Conservation (phyloP, 2,113 vertebrate genomes). For the Paratilapia polleni region DNA sequence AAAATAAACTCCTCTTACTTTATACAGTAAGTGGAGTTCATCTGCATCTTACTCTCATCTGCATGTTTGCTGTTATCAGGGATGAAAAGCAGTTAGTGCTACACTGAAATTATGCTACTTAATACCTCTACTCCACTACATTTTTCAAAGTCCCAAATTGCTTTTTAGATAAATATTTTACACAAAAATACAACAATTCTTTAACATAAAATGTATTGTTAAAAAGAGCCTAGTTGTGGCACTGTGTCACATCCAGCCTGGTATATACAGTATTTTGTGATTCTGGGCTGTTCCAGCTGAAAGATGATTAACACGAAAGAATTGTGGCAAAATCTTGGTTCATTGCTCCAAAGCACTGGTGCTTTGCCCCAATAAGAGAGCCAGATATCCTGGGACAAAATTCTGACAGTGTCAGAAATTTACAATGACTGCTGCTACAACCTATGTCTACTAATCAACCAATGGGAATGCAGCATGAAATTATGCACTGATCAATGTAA, state of each 20-base stretch:
- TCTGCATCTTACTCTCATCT: neutral
- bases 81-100: neutral
- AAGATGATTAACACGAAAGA: no score
- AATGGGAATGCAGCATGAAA: neutral
- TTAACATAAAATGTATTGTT: neutral
- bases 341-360: no score
- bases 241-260: neutral
- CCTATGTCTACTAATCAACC: no score
- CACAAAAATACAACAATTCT: neutral
- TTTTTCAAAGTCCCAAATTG: neutral
- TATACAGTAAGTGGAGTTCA: neutral
- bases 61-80: neutral
- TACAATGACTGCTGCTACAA: no score
- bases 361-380: no score
- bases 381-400: no score
- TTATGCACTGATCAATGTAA: rapidly evolving
- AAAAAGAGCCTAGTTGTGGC: neutral
- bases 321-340: no score
- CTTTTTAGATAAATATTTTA: no score
- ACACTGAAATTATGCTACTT: neutral
- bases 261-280: neutral
- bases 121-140: neutral
- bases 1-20: neutral
- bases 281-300: no score
- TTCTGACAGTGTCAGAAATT: no score